Evolutionary conservation across 2,797 vertebrate genomes (phyloP).

Genomic region (Rhynchotus rufescens): DNA sequence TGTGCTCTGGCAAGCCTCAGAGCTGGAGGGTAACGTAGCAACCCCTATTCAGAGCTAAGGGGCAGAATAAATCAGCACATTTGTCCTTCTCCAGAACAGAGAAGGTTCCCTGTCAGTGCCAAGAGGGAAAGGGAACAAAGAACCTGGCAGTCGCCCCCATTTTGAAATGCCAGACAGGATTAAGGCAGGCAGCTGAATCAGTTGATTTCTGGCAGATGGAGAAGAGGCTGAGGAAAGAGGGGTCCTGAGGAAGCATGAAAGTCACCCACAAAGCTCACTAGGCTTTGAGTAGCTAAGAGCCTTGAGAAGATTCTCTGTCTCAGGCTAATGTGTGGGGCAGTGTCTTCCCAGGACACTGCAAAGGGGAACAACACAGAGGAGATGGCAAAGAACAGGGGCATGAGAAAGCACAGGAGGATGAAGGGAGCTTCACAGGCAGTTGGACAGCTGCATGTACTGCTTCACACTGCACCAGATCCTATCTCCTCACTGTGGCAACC

Average conservation of each 20-base stretch:
- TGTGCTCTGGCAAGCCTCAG: conserved; percentile 67
- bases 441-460: not conserved
- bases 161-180: conserved; percentile 70
- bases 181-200: conserved; percentile 55
- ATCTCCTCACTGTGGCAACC: not conserved
- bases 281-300: not conserved
- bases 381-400: not conserved
- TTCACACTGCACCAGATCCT: not conserved
- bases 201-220: conserved; percentile 39
- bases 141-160: conserved; percentile 64
- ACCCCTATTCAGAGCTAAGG: conserved; percentile 73
- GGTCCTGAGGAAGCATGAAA: not conserved
- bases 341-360: not conserved
- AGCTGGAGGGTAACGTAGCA: conserved; percentile 72
- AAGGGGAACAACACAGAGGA: fast-evolving
- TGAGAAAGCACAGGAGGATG: not conserved
- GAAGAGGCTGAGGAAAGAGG: not conserved
- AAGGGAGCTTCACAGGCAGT: not conserved
- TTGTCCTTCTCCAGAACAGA: conserved; percentile 66
- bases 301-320: not conserved
- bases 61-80: conserved; percentile 75
- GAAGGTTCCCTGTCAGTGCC: conserved; percentile 62
- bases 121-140: conserved; percentile 69
- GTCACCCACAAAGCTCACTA: not conserved
- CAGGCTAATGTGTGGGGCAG: not conserved